Conservation (phyloP, 1,140 invertebrate genomes). For the Aphelinus certus region DNA sequence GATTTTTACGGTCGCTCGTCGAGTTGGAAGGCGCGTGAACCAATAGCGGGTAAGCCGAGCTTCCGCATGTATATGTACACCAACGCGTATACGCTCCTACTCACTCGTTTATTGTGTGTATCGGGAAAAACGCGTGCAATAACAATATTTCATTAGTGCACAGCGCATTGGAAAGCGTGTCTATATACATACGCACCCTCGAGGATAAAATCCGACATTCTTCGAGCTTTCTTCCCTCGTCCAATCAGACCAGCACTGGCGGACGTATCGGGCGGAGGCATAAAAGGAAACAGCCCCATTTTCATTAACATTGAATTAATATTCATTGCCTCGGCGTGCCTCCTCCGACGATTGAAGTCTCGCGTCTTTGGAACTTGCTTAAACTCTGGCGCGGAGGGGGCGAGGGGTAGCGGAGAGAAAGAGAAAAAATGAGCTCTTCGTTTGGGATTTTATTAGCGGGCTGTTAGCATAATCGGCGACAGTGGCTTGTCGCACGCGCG, state of each 20-base stretch:
- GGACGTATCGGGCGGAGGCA: neutral
- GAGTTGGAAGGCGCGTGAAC: too few species aligned
- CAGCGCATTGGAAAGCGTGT: too few species aligned
- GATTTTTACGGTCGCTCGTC: too few species aligned
- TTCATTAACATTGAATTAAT: conserved; percentile 34
- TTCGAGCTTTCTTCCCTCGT: neutral
- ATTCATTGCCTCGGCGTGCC: conserved; percentile 23
- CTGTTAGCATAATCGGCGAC: conserved; percentile 52
- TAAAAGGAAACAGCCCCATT: conserved; percentile 30
- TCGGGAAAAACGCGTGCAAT: too few species aligned
- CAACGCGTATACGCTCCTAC: too few species aligned
- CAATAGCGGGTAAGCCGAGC: too few species aligned
- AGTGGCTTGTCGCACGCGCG: conserved; percentile 14
- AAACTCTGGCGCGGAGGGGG: neutral
- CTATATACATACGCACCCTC: too few species aligned
- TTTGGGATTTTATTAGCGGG: conserved; percentile 49
- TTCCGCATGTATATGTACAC: too few species aligned
- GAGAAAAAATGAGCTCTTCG: conserved; percentile 7
- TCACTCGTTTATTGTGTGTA: too few species aligned
- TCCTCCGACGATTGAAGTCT: conserved; percentile 6
- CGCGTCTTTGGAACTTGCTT: neutral
- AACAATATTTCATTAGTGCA: too few species aligned
- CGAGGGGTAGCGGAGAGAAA: neutral
- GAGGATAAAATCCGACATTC: too few species aligned
- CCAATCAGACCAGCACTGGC: neutral